phyloP scores from a whole-genome alignment of 2,888 invertebrate genomes.

The Cephus pygmeus region DNA sequence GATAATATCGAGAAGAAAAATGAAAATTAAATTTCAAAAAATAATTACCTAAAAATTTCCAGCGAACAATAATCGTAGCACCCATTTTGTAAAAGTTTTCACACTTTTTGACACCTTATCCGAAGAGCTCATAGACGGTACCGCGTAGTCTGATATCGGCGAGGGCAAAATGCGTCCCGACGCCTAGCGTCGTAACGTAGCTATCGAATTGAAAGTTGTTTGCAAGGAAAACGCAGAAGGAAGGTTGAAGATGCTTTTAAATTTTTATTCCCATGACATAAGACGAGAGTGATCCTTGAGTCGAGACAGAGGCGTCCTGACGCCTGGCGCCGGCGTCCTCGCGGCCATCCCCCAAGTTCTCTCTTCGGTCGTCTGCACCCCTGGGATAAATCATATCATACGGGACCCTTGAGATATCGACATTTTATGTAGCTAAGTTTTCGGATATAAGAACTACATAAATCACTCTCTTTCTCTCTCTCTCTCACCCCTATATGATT shows the following conservation, averaged over 20 bases:
- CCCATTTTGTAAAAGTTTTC: no score
- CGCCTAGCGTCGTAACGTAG: no score
- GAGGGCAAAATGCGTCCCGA: no score
- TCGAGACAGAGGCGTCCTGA: slow-evolving; percentile 20
- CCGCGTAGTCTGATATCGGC: no score
- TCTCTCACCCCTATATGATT: not conserved
- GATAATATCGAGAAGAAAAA: no score
- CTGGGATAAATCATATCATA: slow-evolving; percentile 21
- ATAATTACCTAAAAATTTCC: no score
- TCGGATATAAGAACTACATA: slow-evolving; percentile 23
- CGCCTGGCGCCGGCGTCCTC: slow-evolving; percentile 18
- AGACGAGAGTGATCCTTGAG: slow-evolving; percentile 1
- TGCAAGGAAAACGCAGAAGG: slow-evolving; percentile 1
- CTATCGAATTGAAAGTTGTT: not conserved
- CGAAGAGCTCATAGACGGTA: no score
- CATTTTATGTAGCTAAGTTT: slow-evolving; percentile 26
- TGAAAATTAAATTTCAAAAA: no score
- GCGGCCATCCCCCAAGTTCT: not conserved
- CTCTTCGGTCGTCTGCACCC: slow-evolving; percentile 15
- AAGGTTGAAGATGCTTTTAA: not conserved
- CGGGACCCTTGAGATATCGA: slow-evolving; percentile 21
- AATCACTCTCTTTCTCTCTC: slow-evolving; percentile 7
- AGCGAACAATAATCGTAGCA: no score
- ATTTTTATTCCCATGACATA: slow-evolving; percentile 1
- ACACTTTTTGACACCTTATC: no score